phyloP scores from a whole-genome alignment of 2,888 invertebrate species.

The Marronus borbonicus region DNA sequence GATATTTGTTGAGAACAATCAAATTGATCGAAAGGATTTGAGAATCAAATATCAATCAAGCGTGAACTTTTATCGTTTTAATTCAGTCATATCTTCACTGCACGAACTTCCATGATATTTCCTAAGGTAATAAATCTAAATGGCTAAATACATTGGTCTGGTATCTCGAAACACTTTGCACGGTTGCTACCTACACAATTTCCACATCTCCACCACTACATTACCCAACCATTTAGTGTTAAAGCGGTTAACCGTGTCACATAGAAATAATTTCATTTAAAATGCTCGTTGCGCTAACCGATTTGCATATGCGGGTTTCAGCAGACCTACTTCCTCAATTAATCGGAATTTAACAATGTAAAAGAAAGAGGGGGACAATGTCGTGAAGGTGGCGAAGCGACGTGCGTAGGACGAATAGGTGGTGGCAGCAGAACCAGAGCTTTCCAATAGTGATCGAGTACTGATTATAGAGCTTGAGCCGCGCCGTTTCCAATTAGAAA shows the following conservation, averaged over 20 bases:
- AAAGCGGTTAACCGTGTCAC: background rate
- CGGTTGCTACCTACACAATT: background rate
- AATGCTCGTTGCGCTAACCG: slow-evolving; percentile 1
- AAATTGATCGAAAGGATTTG: too few species aligned
- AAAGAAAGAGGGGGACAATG: background rate
- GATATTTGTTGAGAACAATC: background rate
- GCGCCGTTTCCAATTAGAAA: slow-evolving; percentile 42
- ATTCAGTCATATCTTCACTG: too few species aligned
- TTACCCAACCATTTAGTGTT: background rate
- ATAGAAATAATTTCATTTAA: slow-evolving; percentile 24
- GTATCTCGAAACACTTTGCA: too few species aligned
- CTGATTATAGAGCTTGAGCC: slow-evolving; percentile 22
- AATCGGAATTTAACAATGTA: slow-evolving; percentile 6
- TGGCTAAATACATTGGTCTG: too few species aligned
- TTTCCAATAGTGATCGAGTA: slow-evolving; percentile 32
- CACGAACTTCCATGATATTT: too few species aligned
- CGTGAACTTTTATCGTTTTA: too few species aligned
- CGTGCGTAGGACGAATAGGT: background rate
- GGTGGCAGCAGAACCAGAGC: background rate
- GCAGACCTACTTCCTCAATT: slow-evolving; percentile 34
- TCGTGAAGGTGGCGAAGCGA: background rate
- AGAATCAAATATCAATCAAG: too few species aligned
- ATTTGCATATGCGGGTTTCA: slow-evolving; percentile 30
- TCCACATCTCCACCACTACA: background rate
- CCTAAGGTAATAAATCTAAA: too few species aligned